Evolutionary conservation across 2,888 invertebrate genomes (phyloP).

Genomic region (Caenorhabditis doughertyi): DNA sequence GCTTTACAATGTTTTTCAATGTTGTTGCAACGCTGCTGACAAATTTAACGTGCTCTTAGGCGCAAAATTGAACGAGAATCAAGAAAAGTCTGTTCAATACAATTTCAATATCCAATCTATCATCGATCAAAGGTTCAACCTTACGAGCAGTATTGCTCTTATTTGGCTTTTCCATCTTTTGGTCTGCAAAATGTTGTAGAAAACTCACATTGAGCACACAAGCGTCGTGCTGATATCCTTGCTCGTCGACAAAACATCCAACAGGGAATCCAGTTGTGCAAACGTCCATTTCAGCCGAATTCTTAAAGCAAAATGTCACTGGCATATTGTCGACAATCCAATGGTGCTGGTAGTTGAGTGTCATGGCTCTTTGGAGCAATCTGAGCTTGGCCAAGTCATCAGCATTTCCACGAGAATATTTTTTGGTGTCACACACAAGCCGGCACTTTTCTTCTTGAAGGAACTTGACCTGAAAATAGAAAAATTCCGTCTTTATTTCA

Average conservation of each 20-base stretch:
- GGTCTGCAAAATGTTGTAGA: too few species aligned
- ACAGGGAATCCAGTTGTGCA: constrained; percentile 98
- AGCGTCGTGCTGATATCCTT: constrained; percentile 84
- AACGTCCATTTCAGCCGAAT: constrained; percentile 81
- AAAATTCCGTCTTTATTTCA: neutral
- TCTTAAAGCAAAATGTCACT: constrained; percentile 94
- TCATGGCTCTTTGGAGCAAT: constrained; percentile 93
- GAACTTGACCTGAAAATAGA: constrained; percentile 87
- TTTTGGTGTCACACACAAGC: constrained; percentile 85
- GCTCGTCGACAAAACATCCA: constrained; percentile 92
- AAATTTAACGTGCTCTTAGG: too few species aligned
- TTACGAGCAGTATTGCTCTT: too few species aligned
- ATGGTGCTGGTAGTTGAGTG: constrained; percentile 97
- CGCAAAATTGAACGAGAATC: too few species aligned
- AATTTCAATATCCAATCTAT: too few species aligned
- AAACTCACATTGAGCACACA: constrained; percentile 84
- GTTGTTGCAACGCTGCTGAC: too few species aligned
- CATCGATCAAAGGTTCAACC: too few species aligned
- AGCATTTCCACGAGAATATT: constrained; percentile 86
- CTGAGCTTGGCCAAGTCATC: constrained; percentile 87
- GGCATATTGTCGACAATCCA: constrained; percentile 97
- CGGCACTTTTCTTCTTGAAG: constrained; percentile 87
- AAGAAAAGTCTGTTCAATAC: too few species aligned
- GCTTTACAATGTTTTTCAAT: too few species aligned
- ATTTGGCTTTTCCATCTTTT: too few species aligned